Evolutionary conservation across 2,888 invertebrate genomes (phyloP).

Genomic region (Heliconius cydno): DNA sequence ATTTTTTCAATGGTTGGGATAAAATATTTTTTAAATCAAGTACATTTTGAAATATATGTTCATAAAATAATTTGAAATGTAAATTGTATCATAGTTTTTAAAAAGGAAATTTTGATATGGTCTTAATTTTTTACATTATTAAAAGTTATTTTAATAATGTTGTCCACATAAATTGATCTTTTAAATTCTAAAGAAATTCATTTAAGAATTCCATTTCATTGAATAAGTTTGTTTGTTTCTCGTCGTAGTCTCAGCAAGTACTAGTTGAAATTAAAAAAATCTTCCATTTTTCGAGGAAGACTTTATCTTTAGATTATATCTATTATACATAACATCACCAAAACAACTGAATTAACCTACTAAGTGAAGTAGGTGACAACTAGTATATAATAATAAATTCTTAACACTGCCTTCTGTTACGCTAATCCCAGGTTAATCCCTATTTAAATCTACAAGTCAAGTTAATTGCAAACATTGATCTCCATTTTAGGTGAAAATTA

Average conservation of each 20-base stretch:
- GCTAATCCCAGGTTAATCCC: background rate
- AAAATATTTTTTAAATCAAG: background rate
- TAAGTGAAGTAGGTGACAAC: too few species aligned
- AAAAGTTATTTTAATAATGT: too few species aligned
- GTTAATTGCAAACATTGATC: conserved; percentile 7
- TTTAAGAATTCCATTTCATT: too few species aligned
- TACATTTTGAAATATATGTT: background rate
- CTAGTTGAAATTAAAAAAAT: background rate
- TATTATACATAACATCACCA: too few species aligned
- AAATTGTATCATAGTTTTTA: background rate
- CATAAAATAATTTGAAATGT: background rate
- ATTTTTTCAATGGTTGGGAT: conserved; percentile 27
- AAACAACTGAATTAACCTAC: too few species aligned
- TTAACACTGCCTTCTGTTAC: background rate
- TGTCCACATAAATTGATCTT: too few species aligned
- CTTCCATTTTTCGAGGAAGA: background rate
- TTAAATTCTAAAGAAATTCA: too few species aligned
- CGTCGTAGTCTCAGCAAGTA: background rate
- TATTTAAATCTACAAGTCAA: background rate
- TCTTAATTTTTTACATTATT: too few species aligned
- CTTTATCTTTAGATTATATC: too few species aligned
- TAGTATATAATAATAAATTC: too few species aligned
- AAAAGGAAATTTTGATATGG: too few species aligned
- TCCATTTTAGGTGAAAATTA: conserved; percentile 4
- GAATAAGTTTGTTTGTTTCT: too few species aligned